Conservation (phyloP, 2,113 vertebrate species). For the Montifringilla adamsi region DNA sequence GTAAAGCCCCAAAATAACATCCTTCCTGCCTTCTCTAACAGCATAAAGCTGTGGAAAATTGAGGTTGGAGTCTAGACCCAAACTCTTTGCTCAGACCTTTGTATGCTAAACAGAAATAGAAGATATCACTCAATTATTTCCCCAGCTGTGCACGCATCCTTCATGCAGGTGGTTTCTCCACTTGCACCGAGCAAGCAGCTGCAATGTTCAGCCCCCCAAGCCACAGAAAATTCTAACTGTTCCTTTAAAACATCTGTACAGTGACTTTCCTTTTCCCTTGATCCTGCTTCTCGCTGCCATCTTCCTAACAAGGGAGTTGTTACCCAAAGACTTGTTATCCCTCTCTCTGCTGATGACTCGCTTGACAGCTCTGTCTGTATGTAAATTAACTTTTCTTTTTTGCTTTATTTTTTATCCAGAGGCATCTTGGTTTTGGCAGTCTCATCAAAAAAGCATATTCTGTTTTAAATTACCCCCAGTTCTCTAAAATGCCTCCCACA, state of each 20-base stretch:
- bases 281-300: slow-evolving; percentile 25
- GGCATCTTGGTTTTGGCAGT: slow-evolving; percentile 64
- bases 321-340: slow-evolving; percentile 70
- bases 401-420: slow-evolving; percentile 63
- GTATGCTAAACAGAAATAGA: not conserved
- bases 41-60: not conserved
- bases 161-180: not conserved
- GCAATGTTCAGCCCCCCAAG: not conserved
- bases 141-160: not conserved
- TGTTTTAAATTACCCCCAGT: slow-evolving; percentile 65
- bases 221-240: slow-evolving; percentile 29
- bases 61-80: not conserved
- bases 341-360: slow-evolving; percentile 51
- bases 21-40: not conserved
- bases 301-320: slow-evolving; percentile 66
- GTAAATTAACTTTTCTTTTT: slow-evolving; percentile 64
- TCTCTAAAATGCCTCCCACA: slow-evolving; percentile 60
- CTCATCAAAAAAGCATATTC: slow-evolving; percentile 71
- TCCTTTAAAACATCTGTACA: slow-evolving; percentile 57
- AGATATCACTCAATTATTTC: not conserved
- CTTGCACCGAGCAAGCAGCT: not conserved
- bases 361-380: slow-evolving; percentile 72
- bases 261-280: slow-evolving; percentile 43
- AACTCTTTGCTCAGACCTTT: not conserved
- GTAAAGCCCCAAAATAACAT: not conserved